Conservation (phyloP, 2,797 vertebrate genomes). For the Rhinella marina region DNA sequence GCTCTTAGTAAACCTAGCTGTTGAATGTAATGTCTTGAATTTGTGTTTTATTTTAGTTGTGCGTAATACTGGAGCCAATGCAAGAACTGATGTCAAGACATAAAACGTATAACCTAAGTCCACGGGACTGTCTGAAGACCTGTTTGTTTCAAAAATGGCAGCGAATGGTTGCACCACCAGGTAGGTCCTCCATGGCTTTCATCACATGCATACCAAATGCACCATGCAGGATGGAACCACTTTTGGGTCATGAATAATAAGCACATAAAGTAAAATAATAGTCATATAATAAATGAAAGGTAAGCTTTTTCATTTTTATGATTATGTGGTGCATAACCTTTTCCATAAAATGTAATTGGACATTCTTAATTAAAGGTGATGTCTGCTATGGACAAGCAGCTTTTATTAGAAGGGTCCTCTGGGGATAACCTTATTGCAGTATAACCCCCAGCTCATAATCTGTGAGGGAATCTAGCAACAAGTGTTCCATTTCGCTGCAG, state of each 20-base stretch:
- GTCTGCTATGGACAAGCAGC: no score
- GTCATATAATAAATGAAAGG: not conserved
- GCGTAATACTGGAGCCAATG: conserved; percentile 99
- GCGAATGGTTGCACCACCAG: conserved; percentile 98
- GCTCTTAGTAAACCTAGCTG: no score
- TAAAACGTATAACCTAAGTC: conserved; percentile 99
- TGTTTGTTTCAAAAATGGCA: conserved; percentile 99
- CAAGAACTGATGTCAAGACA: conserved; percentile 99
- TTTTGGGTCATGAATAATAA: not conserved
- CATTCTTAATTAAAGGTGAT: no score
- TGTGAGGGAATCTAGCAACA: no score
- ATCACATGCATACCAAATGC: not conserved
- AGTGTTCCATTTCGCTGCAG: no score
- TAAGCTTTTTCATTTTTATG: no score
- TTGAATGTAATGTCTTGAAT: not conserved
- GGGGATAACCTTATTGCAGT: no score
- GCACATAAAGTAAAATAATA: not conserved
- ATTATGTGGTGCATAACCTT: no score
- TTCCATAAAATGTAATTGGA: no score
- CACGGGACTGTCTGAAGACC: conserved; percentile 98
- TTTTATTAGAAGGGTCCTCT: no score
- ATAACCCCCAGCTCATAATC: no score
- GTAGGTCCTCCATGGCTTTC: conserved; percentile 68
- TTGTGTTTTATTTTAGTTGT: conserved; percentile 79
- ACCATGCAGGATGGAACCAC: not conserved